phyloP scores from a whole-genome alignment of 2,888 invertebrate species.

The Lymantria dispar region DNA sequence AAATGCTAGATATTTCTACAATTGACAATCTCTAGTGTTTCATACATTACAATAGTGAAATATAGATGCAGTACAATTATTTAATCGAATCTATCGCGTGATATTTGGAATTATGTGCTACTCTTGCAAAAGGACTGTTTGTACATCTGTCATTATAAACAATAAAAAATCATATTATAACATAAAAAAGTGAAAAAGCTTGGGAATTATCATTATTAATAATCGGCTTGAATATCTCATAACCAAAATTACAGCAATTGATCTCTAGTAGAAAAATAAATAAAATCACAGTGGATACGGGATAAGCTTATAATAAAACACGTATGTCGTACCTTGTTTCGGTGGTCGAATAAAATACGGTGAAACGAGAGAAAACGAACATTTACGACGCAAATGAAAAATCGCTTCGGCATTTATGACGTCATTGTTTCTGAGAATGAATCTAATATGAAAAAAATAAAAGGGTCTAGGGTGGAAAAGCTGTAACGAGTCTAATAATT shows the following conservation, averaged over 20 bases:
- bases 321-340: constrained; percentile 44
- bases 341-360: constrained; percentile 48
- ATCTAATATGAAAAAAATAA: constrained; percentile 50
- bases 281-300: constrained; percentile 14
- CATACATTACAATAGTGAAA: too few species aligned
- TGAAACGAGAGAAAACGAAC: constrained; percentile 34
- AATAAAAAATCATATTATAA: too few species aligned
- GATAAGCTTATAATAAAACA: constrained; percentile 32
- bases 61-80: too few species aligned
- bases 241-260: background rate
- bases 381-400: constrained; percentile 65
- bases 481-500: constrained; percentile 67
- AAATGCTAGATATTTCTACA: too few species aligned
- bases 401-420: constrained; percentile 65
- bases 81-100: too few species aligned
- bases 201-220: background rate
- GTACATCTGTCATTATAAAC: too few species aligned
- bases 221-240: background rate
- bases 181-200: too few species aligned
- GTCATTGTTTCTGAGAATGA: constrained; percentile 58
- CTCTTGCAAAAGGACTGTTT: too few species aligned
- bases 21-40: too few species aligned
- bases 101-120: too few species aligned
- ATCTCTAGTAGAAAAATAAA: constrained; percentile 16
- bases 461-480: constrained; percentile 51